These are phyloP conservation scores for Microtus ochrogaster DNA, from an alignment of 2,113 vertebrate species.

Conservation along the genomic window DNA sequence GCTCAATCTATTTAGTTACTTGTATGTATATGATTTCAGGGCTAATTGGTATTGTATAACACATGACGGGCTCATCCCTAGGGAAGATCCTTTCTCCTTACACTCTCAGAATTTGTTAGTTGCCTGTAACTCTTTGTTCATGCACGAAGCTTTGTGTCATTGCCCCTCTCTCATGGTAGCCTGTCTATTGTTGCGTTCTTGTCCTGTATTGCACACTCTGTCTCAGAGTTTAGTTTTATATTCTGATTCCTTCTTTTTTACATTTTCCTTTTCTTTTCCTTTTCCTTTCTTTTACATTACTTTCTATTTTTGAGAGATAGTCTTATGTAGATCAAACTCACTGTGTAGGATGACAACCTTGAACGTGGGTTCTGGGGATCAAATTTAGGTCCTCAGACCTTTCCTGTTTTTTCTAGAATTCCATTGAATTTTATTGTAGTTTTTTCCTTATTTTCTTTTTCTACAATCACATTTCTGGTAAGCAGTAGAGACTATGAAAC, in stretches of 20 bases:
- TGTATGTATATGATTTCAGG: not conserved
- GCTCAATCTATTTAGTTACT: not conserved
- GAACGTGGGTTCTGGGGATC: not conserved
- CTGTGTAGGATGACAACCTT: not conserved
- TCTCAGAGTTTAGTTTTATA: not conserved
- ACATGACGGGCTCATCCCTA: accelerated
- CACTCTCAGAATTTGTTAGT: too few species aligned
- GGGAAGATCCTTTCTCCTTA: not conserved
- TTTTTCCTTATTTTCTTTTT: not conserved
- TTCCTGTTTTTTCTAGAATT: not conserved
- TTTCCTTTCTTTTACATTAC: not conserved
- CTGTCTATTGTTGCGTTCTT: not conserved
- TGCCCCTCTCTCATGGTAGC: not conserved
- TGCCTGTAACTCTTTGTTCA: not conserved
- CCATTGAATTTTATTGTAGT: not conserved
- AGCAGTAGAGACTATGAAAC: not conserved
- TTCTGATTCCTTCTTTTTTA: not conserved
- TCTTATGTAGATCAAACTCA: not conserved
- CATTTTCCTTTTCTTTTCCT: not conserved
- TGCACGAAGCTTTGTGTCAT: not conserved
- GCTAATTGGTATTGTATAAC: not conserved
- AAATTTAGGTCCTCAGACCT: not conserved
- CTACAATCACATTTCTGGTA: not conserved
- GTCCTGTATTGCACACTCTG: not conserved
- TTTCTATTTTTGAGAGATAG: not conserved